Evolutionary conservation across 1,140 invertebrate species (phyloP), one percentile per base, ranked within the genome.

Genomic region (Drosophila tristis): DNA sequence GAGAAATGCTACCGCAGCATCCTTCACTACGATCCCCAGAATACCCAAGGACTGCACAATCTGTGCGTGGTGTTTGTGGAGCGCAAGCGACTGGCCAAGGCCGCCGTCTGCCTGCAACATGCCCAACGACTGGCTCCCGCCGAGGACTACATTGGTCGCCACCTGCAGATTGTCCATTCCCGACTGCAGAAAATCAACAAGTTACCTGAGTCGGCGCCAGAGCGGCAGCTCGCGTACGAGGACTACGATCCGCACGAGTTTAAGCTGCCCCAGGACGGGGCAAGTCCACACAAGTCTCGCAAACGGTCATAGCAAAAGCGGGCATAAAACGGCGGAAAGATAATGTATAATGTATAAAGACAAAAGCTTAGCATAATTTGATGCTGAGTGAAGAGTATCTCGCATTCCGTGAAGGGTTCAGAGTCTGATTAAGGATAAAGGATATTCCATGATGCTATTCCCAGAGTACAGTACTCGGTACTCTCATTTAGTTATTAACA

Each of bases 1-100:
- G 97, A 98, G 93, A 96, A 98, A 95, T 98, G 98, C 91, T 99
- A 99, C 92, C 94, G 95, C 49, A 94, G 95, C 66, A 98, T 99
- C 75, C 91, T 99, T 1, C 94, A 96, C 76, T 91, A 97, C 44
- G 98, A 99, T 71, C 96, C 98, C 0, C 95, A 95, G 57, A 98
- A 99, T 91, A 96, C 98, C 54, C 98, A 99, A 93, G 98, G 97
- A 4, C 93, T 98, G 31, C 98, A 99, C 92, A 99, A 99, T 92
- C 93, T 99, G 4, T 99, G 98, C 93, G 98, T 99, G 0, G 98
- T 99, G 0, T 96, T 97, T 80, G 98, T 99, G 11, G 98, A 99
- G 91, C 94, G 96, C 13, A 98, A 97, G 0, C 95, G 97, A 74
- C 93, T 99, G 9, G 93, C 95, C 0, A 92, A 95, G 48, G 98